These are phyloP conservation scores for Mamestra brassicae DNA, from an alignment of 2,888 invertebrate species.

Conservation along the genomic window DNA sequence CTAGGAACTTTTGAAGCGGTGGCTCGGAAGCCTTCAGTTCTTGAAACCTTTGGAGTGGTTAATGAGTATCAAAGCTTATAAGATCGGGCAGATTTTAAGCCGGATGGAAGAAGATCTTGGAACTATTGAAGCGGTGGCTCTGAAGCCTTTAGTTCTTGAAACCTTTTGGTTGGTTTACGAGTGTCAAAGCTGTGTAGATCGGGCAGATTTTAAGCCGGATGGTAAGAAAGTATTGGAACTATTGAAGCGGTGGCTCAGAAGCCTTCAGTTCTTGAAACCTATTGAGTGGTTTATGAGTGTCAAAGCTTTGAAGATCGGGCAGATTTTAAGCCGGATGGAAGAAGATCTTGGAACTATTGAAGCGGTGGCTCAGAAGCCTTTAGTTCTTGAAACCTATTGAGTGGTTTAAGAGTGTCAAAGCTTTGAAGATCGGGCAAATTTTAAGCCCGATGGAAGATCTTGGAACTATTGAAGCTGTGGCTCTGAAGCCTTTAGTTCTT, in stretches of 20 bases:
- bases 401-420: not conserved
- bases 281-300: not conserved
- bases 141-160: not conserved
- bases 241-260: not conserved
- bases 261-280: not conserved
- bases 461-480: not conserved
- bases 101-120: not conserved
- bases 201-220: too few species aligned
- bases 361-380: too few species aligned
- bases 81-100: not conserved
- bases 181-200: constrained; percentile 4
- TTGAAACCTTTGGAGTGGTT: not conserved
- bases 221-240: too few species aligned
- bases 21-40: too few species aligned
- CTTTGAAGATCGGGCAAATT: constrained; percentile 1
- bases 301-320: constrained; percentile 2
- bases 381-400: too few species aligned
- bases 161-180: not conserved
- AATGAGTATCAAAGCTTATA: constrained; percentile 1
- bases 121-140: not conserved
- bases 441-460: not conserved
- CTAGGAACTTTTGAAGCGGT: not conserved
- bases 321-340: not conserved
- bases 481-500: not conserved
- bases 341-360: too few species aligned